phyloP scores from a whole-genome alignment of 1,140 invertebrate genomes.

The Lerema accius region DNA sequence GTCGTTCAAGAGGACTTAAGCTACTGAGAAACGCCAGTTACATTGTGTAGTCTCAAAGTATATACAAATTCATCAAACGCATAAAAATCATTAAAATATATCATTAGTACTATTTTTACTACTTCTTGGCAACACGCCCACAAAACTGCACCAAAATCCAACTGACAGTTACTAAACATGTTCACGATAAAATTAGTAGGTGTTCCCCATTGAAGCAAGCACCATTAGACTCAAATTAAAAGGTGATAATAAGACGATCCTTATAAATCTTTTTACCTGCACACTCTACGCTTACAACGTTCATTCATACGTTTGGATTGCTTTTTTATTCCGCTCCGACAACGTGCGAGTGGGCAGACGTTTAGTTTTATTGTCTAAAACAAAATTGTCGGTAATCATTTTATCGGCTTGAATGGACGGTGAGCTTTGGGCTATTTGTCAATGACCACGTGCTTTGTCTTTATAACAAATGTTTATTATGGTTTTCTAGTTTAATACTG shows the following conservation, averaged over 20 bases:
- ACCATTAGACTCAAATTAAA: slow-evolving; percentile 1
- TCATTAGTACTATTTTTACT: too few species aligned
- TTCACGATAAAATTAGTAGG: not conserved
- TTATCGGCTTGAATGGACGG: slow-evolving; percentile 36
- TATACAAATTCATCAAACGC: too few species aligned
- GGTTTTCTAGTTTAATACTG: too few species aligned
- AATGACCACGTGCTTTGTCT: slow-evolving; percentile 1
- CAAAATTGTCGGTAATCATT: slow-evolving; percentile 53
- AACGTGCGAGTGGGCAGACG: slow-evolving; percentile 56
- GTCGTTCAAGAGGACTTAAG: too few species aligned
- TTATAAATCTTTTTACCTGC: not conserved
- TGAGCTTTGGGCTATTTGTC: slow-evolving; percentile 3
- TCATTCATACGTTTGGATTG: slow-evolving; percentile 69
- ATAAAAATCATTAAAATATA: too few species aligned
- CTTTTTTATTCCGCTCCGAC: slow-evolving; percentile 61
- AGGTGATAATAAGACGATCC: not conserved
- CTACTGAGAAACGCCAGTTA: too few species aligned
- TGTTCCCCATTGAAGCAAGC: too few species aligned
- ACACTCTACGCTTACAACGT: slow-evolving; percentile 40
- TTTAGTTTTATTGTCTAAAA: slow-evolving; percentile 58
- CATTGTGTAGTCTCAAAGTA: too few species aligned
- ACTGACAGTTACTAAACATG: not conserved
- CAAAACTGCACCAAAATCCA: not conserved
- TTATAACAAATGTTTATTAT: too few species aligned
- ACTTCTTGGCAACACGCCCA: too few species aligned